phyloP scores from a whole-genome alignment of 2,113 vertebrate species.

The Melanerpes formicivorus region DNA sequence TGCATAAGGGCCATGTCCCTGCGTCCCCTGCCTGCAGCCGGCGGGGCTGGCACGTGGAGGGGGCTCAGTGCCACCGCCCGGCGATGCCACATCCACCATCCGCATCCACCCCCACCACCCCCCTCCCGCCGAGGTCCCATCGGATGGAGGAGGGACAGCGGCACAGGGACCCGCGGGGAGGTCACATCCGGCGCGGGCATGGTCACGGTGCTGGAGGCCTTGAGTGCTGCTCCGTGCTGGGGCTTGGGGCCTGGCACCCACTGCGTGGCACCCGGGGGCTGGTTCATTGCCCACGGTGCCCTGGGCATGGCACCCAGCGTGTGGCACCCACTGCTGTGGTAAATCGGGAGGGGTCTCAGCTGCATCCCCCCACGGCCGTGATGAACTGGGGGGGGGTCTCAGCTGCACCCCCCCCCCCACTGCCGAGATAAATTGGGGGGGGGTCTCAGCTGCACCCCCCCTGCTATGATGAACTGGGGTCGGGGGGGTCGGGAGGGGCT shows the following conservation, averaged over 20 bases:
- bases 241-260: no score
- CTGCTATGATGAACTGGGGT: no score
- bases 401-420: no score
- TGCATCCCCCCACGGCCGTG: no score
- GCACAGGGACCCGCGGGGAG: neutral
- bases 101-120: neutral
- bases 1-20: constrained; percentile 54
- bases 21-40: neutral
- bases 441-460: no score
- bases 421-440: neutral
- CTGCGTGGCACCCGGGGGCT: no score
- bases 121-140: neutral
- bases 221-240: neutral
- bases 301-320: neutral
- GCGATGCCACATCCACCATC: neutral
- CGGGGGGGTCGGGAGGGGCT: neutral
- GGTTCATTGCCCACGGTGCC: no score
- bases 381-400: no score
- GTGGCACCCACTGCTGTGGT: neutral
- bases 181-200: neutral
- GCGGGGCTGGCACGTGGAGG: neutral
- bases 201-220: neutral
- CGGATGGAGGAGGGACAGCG: rapidly evolving
- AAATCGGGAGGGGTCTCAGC: no score
- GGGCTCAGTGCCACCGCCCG: neutral